phyloP scores from a whole-genome alignment of 2,888 invertebrate genomes.

The Mamestra brassicae region DNA sequence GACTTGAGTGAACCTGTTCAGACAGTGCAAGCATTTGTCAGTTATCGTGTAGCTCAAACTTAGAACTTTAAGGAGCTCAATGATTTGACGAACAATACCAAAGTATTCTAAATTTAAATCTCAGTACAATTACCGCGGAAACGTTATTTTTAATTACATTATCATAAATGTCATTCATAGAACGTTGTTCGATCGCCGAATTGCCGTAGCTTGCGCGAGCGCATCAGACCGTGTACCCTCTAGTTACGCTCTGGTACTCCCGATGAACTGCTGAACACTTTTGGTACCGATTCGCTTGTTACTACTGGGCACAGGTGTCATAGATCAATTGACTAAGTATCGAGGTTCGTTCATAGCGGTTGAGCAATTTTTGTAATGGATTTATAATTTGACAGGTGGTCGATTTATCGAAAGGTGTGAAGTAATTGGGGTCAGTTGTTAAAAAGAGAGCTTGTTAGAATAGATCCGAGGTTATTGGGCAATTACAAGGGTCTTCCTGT shows the following conservation, averaged over 20 bases:
- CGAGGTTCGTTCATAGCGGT: conserved; percentile 39
- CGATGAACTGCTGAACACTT: conserved; percentile 54
- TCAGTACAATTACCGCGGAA: conserved; percentile 16
- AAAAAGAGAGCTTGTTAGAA: conserved; percentile 9
- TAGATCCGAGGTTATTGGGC: neutral
- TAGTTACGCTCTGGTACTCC: conserved; percentile 81
- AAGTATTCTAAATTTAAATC: neutral
- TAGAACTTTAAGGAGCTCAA: too few species aligned
- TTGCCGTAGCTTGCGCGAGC: conserved; percentile 63
- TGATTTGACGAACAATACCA: too few species aligned
- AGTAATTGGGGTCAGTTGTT: conserved; percentile 4
- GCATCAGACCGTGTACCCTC: conserved; percentile 83
- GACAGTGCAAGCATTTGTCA: too few species aligned
- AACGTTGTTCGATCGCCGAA: conserved; percentile 55
- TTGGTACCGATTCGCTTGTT: conserved; percentile 55
- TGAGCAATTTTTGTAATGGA: conserved; percentile 41
- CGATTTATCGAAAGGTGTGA: conserved; percentile 42
- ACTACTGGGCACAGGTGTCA: conserved; percentile 51
- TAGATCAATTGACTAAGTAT: conserved; percentile 46
- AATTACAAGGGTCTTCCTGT: conserved; percentile 1
- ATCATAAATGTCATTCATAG: conserved; percentile 59
- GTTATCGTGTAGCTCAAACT: too few species aligned
- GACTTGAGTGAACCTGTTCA: too few species aligned
- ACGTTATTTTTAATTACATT: conserved; percentile 54
- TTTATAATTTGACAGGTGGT: conserved; percentile 53